Evolutionary conservation across 2,113 vertebrate species (phyloP).

Genomic region (Pardalotus punctatus): DNA sequence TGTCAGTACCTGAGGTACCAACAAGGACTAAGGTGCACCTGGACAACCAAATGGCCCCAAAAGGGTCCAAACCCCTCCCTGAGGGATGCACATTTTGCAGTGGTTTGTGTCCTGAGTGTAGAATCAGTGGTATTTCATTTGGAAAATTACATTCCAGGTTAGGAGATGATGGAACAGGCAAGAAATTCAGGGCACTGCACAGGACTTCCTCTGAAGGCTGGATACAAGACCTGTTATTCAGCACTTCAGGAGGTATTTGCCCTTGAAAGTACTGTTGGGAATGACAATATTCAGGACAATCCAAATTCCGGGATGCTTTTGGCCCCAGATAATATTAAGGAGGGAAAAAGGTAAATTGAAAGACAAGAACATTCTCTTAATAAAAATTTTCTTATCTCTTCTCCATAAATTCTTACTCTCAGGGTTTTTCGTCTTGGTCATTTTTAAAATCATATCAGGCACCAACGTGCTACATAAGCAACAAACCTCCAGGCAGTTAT

Average conservation of each 20-base stretch:
- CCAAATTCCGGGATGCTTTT: not conserved
- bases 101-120: not conserved
- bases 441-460: slow-evolving; percentile 38
- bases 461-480: not conserved
- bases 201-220: not conserved
- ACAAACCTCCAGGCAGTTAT: slow-evolving; percentile 40
- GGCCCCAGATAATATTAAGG: not conserved
- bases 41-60: not conserved
- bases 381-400: slow-evolving; percentile 34
- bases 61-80: not conserved
- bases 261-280: not conserved
- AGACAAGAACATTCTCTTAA: slow-evolving; percentile 7
- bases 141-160: not conserved
- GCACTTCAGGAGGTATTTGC: not conserved
- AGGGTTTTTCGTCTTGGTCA: not conserved
- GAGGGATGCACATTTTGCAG: not conserved
- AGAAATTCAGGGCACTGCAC: not conserved
- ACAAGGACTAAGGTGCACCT: not conserved
- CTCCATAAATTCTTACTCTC: slow-evolving; percentile 16
- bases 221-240: not conserved
- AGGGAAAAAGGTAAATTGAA: not conserved
- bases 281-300: not conserved
- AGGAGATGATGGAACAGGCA: not conserved
- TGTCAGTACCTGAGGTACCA: not conserved
- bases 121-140: not conserved